Percentiles rank a stretch among this genome's conserved stretches.
These are phyloP conservation scores for Acrossocheilus wenchowensis DNA, from an alignment of 2,797 vertebrate species.

Conservation along the genomic window DNA sequence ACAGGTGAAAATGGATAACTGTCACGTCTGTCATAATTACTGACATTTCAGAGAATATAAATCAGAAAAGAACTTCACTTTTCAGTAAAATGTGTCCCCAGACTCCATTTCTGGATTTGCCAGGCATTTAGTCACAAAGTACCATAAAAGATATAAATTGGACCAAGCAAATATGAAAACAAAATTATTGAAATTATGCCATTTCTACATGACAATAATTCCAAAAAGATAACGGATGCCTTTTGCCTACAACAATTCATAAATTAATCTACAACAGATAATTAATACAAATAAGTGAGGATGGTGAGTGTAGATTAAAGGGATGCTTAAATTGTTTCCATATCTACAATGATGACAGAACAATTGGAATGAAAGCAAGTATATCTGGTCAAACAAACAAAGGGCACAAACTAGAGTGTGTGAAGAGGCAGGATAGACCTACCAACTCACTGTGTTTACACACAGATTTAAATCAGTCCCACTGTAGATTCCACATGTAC, in stretches of 20 bases:
- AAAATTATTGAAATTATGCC: background rate
- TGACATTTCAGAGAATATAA: background rate
- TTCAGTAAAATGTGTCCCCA: background rate
- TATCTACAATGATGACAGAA: conserved; percentile 25
- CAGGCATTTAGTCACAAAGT: background rate
- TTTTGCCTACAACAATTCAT: background rate
- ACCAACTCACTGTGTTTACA: conserved; percentile 9
- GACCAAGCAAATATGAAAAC: background rate
- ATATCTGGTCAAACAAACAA: conserved; percentile 34
- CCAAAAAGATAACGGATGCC: conserved; percentile 14
- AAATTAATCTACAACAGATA: background rate
- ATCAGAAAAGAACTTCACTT: background rate
- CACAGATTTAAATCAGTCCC: conserved; percentile 10
- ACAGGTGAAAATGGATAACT: background rate
- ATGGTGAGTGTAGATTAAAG: conserved; percentile 30
- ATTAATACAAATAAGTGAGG: conserved; percentile 15
- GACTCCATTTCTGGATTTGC: background rate
- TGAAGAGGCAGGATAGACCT: background rate
- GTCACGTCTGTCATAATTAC: background rate
- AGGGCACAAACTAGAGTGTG: background rate
- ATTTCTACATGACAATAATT: conserved; percentile 22
- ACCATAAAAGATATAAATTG: background rate
- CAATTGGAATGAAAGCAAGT: conserved; percentile 34
- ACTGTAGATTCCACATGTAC: background rate
- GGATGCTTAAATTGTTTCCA: conserved; percentile 19